Conservation (phyloP, 2,113 vertebrate genomes). For the Carlito syrichta region DNA sequence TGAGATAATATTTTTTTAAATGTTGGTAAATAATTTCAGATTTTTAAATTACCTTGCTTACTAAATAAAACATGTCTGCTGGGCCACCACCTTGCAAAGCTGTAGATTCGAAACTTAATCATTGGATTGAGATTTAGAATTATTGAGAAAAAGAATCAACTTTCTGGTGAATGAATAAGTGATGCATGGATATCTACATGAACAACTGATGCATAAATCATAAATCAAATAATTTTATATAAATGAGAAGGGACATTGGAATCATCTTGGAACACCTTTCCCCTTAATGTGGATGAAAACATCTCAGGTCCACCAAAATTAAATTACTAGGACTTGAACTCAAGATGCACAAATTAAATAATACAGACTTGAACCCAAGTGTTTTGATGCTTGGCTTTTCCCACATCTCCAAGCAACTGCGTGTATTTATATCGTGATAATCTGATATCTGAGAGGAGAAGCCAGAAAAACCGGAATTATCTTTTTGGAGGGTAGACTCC, state of each 20-base stretch:
- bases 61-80: background rate
- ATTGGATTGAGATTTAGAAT: background rate
- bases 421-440: background rate
- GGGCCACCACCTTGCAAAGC: background rate
- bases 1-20: background rate
- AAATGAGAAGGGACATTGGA: background rate
- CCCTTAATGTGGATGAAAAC: background rate
- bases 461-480: no score
- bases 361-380: background rate
- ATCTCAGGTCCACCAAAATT: background rate
- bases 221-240: conserved; percentile 30
- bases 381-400: background rate
- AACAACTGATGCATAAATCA: conserved; percentile 11
- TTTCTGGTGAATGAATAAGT: conserved; percentile 5
- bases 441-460: no score
- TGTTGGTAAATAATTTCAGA: background rate
- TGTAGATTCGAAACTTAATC: conserved; percentile 2
- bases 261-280: background rate
- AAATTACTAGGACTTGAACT: background rate
- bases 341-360: conserved; percentile 17
- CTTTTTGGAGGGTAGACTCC: no score
- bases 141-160: background rate
- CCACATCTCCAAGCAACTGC: background rate
- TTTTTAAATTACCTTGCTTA: background rate
- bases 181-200: background rate